Conservation (phyloP, 30 jellyfish, hydroid and myxozoan species). For the Hydractinia symbiolongicarpus region DNA sequence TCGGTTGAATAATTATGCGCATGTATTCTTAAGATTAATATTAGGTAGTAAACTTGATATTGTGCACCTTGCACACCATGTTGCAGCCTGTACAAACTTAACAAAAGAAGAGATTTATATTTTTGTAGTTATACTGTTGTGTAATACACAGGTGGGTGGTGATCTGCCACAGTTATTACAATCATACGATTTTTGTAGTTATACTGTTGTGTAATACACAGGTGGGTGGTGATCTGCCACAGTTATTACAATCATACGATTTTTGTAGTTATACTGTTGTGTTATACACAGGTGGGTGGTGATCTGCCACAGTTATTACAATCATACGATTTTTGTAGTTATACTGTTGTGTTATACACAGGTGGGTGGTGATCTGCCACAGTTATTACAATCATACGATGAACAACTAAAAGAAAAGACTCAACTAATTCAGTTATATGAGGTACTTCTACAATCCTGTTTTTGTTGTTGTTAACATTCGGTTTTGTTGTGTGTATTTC, state of each 20-base stretch:
- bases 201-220: too few species aligned
- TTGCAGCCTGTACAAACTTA: too few species aligned
- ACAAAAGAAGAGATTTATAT: too few species aligned
- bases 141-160: too few species aligned
- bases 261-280: too few species aligned
- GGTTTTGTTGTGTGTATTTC: background rate
- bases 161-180: background rate
- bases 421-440: conserved; percentile 3
- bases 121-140: too few species aligned
- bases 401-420: background rate
- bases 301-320: background rate
- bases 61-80: too few species aligned
- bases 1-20: too few species aligned
- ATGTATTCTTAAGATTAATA: too few species aligned
- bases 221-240: background rate
- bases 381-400: background rate
- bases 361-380: background rate
- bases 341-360: too few species aligned
- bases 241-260: background rate
- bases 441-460: background rate
- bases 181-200: background rate
- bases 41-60: too few species aligned
- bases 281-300: too few species aligned
- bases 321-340: background rate
- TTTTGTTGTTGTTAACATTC: background rate